These are phyloP conservation scores for Neocrepidodera transversa DNA, from an alignment of 2,888 invertebrate genomes.

Conservation along the genomic window DNA sequence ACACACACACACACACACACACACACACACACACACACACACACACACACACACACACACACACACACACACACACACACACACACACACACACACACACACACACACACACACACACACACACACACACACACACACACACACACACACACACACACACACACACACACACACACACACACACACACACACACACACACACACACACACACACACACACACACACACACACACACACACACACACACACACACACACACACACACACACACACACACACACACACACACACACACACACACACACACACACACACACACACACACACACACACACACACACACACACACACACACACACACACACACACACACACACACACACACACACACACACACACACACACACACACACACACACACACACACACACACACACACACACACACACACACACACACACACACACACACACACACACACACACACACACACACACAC, in stretches of 20 bases:
- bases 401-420: conserved; percentile 3
- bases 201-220: background rate
- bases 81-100: background rate
- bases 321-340: background rate
- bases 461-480: conserved; percentile 3
- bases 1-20: background rate
- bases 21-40: background rate
- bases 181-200: background rate
- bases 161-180: background rate
- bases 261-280: background rate
- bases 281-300: background rate
- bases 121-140: background rate
- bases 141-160: background rate
- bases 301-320: background rate
- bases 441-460: conserved; percentile 3
- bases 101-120: background rate
- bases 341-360: background rate
- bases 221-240: background rate
- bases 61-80: background rate
- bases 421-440: conserved; percentile 3
- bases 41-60: background rate
- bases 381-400: conserved; percentile 3
- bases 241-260: background rate
- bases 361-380: conserved; percentile 1
- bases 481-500: conserved; percentile 3